These are phyloP conservation scores for Lycia hirtaria DNA, from an alignment of 2,888 invertebrate species.

Conservation along the genomic window DNA sequence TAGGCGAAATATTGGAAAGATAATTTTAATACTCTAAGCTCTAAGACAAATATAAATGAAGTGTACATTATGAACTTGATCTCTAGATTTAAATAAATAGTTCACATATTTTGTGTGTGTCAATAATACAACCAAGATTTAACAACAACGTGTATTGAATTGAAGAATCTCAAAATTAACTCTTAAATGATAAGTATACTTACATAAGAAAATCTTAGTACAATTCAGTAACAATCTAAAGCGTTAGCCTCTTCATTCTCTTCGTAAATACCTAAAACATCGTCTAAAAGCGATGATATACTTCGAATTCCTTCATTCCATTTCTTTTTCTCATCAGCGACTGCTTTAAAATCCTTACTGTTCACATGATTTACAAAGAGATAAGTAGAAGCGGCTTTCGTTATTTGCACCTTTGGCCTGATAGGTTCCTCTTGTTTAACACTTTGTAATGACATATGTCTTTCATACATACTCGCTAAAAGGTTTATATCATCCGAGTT, in stretches of 20 bases:
- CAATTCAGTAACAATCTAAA: conserved; percentile 89
- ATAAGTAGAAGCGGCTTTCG: conserved; percentile 76
- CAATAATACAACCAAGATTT: conserved; percentile 13
- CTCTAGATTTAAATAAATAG: conserved; percentile 16
- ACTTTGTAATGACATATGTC: conserved; percentile 70
- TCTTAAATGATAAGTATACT: conserved; percentile 3
- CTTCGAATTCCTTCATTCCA: conserved; percentile 89
- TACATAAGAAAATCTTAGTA: conserved; percentile 26
- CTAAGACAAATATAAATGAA: background rate
- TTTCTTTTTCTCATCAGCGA: conserved; percentile 86
- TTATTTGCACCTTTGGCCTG: conserved; percentile 57
- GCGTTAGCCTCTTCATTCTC: conserved; percentile 82
- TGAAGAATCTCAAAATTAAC: conserved; percentile 22
- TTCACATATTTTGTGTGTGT: conserved; percentile 4
- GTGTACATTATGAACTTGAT: conserved; percentile 11
- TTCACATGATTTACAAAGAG: conserved; percentile 86
- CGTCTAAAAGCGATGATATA: conserved; percentile 89
- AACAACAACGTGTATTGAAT: conserved; percentile 26
- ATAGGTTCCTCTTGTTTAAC: conserved; percentile 51
- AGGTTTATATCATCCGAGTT: conserved; percentile 87
- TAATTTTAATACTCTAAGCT: background rate
- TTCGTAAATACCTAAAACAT: conserved; percentile 88
- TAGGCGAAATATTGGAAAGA: conserved; percentile 45
- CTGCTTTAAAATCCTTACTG: conserved; percentile 85
- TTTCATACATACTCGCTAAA: conserved; percentile 86